Evolutionary conservation across 2,888 invertebrate species (phyloP).

Genomic region (Arge pagana): DNA sequence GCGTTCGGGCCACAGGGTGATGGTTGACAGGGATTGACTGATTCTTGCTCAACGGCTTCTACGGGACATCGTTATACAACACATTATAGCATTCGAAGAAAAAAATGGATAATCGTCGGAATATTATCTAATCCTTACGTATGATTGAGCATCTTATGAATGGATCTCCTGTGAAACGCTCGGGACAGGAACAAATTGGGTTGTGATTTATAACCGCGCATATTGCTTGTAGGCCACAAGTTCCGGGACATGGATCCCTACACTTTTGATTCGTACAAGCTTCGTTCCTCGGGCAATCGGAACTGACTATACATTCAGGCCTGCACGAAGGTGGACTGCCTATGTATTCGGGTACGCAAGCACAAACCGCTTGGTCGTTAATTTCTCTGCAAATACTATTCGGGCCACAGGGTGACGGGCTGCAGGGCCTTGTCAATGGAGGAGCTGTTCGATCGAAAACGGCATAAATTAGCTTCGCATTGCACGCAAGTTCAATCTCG

Average conservation of each 20-base stretch:
- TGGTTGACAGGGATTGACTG: constrained; percentile 67
- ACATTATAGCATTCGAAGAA: not conserved
- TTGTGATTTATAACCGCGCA: constrained; percentile 48
- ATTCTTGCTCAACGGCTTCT: constrained; percentile 49
- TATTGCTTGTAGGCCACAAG: constrained; percentile 50
- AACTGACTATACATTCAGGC: constrained; percentile 37
- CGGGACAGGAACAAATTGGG: constrained; percentile 41
- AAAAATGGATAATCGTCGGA: not conserved
- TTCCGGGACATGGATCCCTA: constrained; percentile 49
- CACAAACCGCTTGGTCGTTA: constrained; percentile 45
- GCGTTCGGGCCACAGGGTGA: constrained; percentile 72
- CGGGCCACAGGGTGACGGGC: constrained; percentile 78
- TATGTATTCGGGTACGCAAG: constrained; percentile 46
- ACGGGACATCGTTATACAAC: constrained; percentile 30
- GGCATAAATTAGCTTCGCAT: too few species aligned
- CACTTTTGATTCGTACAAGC: constrained; percentile 52
- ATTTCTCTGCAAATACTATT: constrained; percentile 74
- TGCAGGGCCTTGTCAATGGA: constrained; percentile 54
- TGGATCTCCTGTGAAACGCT: constrained; percentile 49
- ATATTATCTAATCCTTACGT: constrained; percentile 21
- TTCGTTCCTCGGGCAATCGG: constrained; percentile 48
- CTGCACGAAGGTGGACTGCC: constrained; percentile 49
- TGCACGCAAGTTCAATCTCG: not conserved
- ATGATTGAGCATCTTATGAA: constrained; percentile 50
- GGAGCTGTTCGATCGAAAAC: constrained; percentile 21